Base-by-base conservation (phyloP, 1,140 invertebrate species). In the Papilio polytes region DNA sequence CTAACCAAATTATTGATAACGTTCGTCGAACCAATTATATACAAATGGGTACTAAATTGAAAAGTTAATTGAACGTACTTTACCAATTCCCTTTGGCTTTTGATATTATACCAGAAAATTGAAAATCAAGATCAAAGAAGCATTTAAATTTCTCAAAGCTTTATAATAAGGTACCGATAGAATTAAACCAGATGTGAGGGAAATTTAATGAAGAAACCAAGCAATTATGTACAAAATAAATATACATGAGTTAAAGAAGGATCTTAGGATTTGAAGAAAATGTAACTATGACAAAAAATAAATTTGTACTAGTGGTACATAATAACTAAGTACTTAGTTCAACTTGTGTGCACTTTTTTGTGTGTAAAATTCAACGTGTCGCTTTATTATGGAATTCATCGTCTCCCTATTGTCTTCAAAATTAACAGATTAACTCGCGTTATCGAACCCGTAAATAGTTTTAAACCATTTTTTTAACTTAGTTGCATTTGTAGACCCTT, bases 111-210 rank as follows among this genome's bases (percentile, higher is more conserved):
- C 26, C 63, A 70, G 63, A 70, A 70, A 70, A 70, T 70, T 70
- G 63, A 70, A 70, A 70, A 70, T 70, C 22, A 31, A 31, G 63
- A 70, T 70, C 63, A 70, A 70, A 70, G 63, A 70, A 70, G 63
- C 26, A 70, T 70, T 31, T 70, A 31, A 70, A 70, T 70, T 31
- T 70, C 63, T 70, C 26, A 70, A 70, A 70, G 63, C 63, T 15
- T 70, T 70, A 70, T 70, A 70, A 70, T 70, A 66, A 66, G 63
- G 10, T 26, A 31, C 10, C 63, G 63, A 31, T 70, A 31, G 26
- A 70, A 31, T 31, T 15, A 13, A 70, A 70, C 13, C 59, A 26
- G 22, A 63, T 26, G 12, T 66, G 22, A 1, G 31, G 36, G 22
- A 13, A 70, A 70, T 70, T 31, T 70, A 70, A 70, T 70, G 3